A percentile compares a stretch with the other conserved stretches of the same genome.
phyloP scores from a whole-genome alignment of 2,113 vertebrate species.

The Taurulus bubalis region DNA sequence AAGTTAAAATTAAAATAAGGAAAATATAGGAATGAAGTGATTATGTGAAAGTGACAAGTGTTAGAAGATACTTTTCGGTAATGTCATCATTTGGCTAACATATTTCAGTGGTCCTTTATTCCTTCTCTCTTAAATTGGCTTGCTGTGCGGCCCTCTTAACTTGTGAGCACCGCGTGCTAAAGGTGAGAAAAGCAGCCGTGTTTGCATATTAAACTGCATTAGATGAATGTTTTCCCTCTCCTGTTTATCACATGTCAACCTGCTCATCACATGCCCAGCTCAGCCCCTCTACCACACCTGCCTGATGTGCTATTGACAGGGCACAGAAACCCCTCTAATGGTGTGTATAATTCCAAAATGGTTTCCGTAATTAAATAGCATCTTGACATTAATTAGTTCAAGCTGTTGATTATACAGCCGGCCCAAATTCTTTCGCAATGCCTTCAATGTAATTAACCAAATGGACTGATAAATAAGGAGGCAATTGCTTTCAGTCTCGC shows the following conservation, averaged over 20 bases:
- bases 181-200: neutral
- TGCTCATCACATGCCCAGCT: neutral
- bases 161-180: neutral
- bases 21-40: too few relatives aligned
- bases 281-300: neutral
- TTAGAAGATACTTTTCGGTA: too few relatives aligned
- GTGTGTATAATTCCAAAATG: slow-evolving; percentile 75
- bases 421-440: slow-evolving; percentile 65
- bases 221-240: neutral
- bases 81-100: neutral
- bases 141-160: neutral
- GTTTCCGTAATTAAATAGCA: slow-evolving; percentile 74
- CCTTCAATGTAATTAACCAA: slow-evolving; percentile 74
- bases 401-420: slow-evolving; percentile 71
- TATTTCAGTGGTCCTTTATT: neutral
- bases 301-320: slow-evolving; percentile 38
- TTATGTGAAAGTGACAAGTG: too few relatives aligned
- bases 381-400: slow-evolving; percentile 80
- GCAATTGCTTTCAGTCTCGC: slow-evolving; percentile 28
- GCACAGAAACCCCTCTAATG: slow-evolving; percentile 69
- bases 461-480: slow-evolving; percentile 72
- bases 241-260: neutral
- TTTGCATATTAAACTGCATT: neutral
- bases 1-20: too few relatives aligned
- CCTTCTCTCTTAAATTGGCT: neutral